These are phyloP conservation scores for Buphagus erythrorhynchus DNA, from an alignment of 2,797 vertebrate species.

Conservation along the genomic window DNA sequence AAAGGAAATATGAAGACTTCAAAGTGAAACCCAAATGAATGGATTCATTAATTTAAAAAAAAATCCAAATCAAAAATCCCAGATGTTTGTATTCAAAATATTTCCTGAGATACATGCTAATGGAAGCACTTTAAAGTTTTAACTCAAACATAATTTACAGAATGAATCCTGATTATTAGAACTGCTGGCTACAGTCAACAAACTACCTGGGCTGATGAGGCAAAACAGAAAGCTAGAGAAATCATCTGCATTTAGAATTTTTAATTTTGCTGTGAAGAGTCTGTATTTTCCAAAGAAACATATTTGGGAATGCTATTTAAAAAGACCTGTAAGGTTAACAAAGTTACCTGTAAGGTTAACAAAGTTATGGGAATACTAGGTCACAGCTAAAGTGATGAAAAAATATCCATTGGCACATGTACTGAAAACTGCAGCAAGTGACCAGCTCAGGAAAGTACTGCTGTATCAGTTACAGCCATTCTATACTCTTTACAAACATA, in stretches of 20 bases:
- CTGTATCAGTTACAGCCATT: background rate
- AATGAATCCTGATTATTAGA: background rate
- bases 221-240: background rate
- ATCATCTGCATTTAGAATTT: background rate
- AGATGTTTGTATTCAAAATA: background rate
- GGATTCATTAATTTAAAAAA: background rate
- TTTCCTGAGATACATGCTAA: background rate
- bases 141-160: background rate
- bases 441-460: background rate
- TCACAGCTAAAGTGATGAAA: background rate
- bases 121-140: background rate
- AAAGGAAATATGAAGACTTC: conserved; percentile 5
- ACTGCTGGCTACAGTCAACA: background rate
- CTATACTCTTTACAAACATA: background rate
- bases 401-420: background rate
- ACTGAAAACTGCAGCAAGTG: background rate
- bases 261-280: background rate
- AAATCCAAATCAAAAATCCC: background rate
- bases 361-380: background rate
- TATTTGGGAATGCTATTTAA: background rate
- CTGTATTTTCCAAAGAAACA: background rate
- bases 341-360: background rate
- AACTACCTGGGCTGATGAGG: background rate
- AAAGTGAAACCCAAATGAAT: background rate
- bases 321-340: background rate